These are phyloP conservation scores for Orius insidiosus DNA, from an alignment of 1,140 invertebrate genomes.

Conservation along the genomic window DNA sequence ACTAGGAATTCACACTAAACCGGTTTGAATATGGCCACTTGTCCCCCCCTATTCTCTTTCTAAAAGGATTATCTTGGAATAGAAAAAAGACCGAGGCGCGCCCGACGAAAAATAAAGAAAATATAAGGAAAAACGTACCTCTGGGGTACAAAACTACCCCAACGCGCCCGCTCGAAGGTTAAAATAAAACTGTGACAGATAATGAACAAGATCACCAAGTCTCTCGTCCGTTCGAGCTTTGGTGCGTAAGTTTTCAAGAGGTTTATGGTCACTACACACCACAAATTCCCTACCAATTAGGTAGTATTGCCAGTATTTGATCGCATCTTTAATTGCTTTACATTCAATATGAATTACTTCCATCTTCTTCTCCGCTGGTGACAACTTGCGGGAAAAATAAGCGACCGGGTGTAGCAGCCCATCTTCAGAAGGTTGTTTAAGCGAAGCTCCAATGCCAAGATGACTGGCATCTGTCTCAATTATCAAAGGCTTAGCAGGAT, in stretches of 20 bases:
- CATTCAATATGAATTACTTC: conserved; percentile 25
- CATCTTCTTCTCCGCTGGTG: conserved; percentile 22
- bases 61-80: no score
- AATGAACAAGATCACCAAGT: conserved; percentile 24
- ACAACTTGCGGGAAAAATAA: conserved; percentile 22
- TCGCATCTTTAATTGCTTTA: conserved; percentile 26
- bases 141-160: no score
- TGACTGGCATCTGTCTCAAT: conserved; percentile 25
- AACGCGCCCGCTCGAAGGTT: no score
- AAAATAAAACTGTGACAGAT: conserved; percentile 24
- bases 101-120: no score
- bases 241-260: conserved; percentile 26
- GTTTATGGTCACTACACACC: conserved; percentile 27
- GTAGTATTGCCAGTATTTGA: conserved; percentile 17
- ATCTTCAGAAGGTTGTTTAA: conserved; percentile 23
- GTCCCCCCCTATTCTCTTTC: no score
- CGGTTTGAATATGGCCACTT: no score
- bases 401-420: conserved; percentile 21
- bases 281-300: conserved; percentile 21
- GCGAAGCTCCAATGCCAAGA: conserved; percentile 15
- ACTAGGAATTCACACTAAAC: no score
- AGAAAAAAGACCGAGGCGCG: no score
- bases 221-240: conserved; percentile 24
- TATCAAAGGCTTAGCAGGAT: conserved; percentile 11
- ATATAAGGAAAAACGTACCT: no score